Base-by-base conservation (phyloP, 2,888 invertebrate species). In the Scaptomyza parva region DNA sequence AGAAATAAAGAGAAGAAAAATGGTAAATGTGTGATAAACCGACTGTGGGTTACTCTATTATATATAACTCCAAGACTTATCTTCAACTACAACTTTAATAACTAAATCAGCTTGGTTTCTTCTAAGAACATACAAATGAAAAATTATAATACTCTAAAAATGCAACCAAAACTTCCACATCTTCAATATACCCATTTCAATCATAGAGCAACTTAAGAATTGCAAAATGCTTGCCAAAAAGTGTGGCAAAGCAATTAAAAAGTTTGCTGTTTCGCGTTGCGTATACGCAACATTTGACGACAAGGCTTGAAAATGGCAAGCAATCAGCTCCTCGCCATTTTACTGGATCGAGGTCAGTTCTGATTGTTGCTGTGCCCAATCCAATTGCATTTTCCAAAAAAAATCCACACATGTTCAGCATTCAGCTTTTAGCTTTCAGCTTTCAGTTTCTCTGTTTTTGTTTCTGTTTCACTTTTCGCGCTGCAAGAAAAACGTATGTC, bases 171-270 rank as follows among this genome's bases (percentile, higher is more conserved):
- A 11, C 24, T 6, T 6, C 6, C 14, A 6, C 14, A 11, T 26
- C 7, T 9, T 28, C 28, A 12, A 45, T 12, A 45, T 8, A 18
- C 30, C 9, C 47, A n/a, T 1, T n/a, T 7, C n/a, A 18, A 9
- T 8, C 9, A 3, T 18, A 20, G 28, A 12, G 45, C 6, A 47
- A 18, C 30, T n/a, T 18, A 47, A n/a, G 18, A 20, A 3, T 18
- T 18, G n/a, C 6, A 64, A 41, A 33, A 11, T 22, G 18, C 8
- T 41, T 50, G 37, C 51, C 24, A 22, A 57, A 57, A 51, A 26
- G 70, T 62, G 37, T 59, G 41, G 66, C 73, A 45, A 30, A 84
- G 81, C 87, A 82, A 82, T 86, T 82, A 82, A 84, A 61, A 84
- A 68, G 78, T 86, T 77, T 63, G 14, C 22, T 11, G 26, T 17